Evolutionary conservation across 2,113 vertebrate genomes (phyloP), one percentile per base, ranked within the genome.

Genomic region (Phyllopteryx taeniolatus): DNA sequence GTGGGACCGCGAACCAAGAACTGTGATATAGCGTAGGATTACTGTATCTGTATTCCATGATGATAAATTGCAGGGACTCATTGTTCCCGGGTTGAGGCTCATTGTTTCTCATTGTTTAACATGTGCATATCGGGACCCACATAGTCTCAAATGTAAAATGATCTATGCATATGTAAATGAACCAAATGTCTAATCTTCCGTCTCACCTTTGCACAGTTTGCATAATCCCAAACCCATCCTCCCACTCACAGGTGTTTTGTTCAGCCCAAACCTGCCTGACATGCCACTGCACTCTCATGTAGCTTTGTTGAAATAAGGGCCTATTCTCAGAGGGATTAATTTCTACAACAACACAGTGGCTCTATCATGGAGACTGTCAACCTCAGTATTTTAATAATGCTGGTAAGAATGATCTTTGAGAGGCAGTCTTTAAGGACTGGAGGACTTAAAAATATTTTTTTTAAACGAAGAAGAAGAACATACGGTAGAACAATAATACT

Each of bases 381-480:
- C 2, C 19, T 76, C 10, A 2, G 53, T 64, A 9, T 87, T 73
- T 65, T 90, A 15, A 1, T 78, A 0, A 31, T 76, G 13, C 75
- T 89, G 88, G 89, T 89, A 87, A 86, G 87, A 65, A 51, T 22
- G 56, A 54, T 46, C 4, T 47, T 60, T 1, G 2, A 8, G 17
- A 5, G 4, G 15, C 20, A 54, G 51, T 8, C 51, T 60, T 39
- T 54, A 7, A 17, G n/a, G 1, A 54, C 2, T 61, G 27, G 43
- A 53, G 15, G 1, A 1, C 27, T 15, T 14, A 11, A 31, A 14
- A 19, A 9, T 19, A 2, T 27, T 27, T 27, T 27, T 27, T 27
- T 27, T 27, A 5, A 10, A 62, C 17, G 35, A 39, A 39, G 6
- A 39, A 39, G 11, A 31, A 14, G 8, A 9, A 39, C 0, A 5